phyloP scores from a whole-genome alignment of 1,140 invertebrate species.

The Drosophila bifasciata region DNA sequence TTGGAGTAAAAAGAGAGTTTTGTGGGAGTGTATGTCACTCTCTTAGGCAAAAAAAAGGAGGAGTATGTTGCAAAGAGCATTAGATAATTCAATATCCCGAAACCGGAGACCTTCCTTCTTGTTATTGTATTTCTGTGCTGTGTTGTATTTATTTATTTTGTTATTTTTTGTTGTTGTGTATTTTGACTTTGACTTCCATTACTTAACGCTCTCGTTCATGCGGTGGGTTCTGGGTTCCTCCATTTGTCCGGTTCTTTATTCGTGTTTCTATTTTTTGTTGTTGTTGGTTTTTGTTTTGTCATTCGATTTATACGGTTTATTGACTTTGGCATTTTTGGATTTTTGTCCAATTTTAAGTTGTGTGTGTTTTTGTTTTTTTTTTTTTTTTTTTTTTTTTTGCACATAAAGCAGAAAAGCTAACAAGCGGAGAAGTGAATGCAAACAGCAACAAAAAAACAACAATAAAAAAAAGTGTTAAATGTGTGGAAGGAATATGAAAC shows the following conservation, averaged over 20 bases:
- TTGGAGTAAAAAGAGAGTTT: too few species aligned
- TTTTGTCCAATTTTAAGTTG: conserved; percentile 24
- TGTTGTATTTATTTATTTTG: too few species aligned
- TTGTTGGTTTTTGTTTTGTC: conserved; percentile 7
- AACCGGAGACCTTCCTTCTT: too few species aligned
- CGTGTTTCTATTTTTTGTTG: conserved; percentile 35
- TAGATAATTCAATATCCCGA: too few species aligned
- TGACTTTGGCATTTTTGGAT: conserved; percentile 61
- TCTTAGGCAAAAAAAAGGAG: too few species aligned
- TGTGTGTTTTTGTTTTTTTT: conserved; percentile 30
- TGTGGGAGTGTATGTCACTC: too few species aligned
- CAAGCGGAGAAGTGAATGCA: conserved; percentile 66
- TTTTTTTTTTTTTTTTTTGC: conserved; percentile 67
- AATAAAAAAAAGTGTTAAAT: conserved; percentile 50
- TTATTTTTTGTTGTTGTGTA: neutral
- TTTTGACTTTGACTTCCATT: conserved; percentile 16
- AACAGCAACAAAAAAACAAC: conserved; percentile 42
- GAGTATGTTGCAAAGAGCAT: too few species aligned
- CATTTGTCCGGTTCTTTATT: conserved; percentile 24
- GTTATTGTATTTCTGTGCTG: too few species aligned
- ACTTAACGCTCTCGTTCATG: conserved; percentile 37
- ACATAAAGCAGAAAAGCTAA: conserved; percentile 64
- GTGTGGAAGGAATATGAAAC: conserved; percentile 9
- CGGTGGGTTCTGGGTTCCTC: conserved; percentile 33
- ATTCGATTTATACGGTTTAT: conserved; percentile 64